phyloP scores from a whole-genome alignment of 2,113 vertebrate genomes.

The Sebastes fasciatus region DNA sequence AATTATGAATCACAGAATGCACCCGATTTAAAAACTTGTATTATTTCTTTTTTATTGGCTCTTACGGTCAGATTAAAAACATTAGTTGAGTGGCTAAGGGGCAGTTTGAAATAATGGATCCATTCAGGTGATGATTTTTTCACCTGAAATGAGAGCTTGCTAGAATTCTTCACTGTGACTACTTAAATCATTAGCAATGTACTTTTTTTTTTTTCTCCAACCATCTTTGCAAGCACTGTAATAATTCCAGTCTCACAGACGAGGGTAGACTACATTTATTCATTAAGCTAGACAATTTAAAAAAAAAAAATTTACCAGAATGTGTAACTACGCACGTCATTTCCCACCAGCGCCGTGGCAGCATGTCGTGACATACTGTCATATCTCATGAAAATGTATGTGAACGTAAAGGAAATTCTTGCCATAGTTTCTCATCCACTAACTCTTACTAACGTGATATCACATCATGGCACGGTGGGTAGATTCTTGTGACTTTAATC shows the following conservation, averaged over 20 bases:
- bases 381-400: not conserved
- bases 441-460: not conserved
- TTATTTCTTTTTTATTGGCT: not conserved
- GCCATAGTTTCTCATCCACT: not conserved
- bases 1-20: not conserved
- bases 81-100: not conserved
- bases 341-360: not conserved
- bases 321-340: not conserved
- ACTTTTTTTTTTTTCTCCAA: not conserved
- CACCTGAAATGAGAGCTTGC: not conserved
- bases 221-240: not conserved
- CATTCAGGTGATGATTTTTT: not conserved
- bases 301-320: not conserved
- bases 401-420: not conserved
- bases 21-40: not conserved
- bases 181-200: not conserved
- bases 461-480: no score
- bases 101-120: not conserved
- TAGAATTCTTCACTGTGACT: constrained; percentile 38
- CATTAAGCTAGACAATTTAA: not conserved
- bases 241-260: not conserved
- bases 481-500: no score
- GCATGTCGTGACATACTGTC: not conserved
- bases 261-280: not conserved
- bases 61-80: not conserved